phyloP scores from a whole-genome alignment of 2,797 vertebrate genomes.

The Meriones psammophilus region DNA sequence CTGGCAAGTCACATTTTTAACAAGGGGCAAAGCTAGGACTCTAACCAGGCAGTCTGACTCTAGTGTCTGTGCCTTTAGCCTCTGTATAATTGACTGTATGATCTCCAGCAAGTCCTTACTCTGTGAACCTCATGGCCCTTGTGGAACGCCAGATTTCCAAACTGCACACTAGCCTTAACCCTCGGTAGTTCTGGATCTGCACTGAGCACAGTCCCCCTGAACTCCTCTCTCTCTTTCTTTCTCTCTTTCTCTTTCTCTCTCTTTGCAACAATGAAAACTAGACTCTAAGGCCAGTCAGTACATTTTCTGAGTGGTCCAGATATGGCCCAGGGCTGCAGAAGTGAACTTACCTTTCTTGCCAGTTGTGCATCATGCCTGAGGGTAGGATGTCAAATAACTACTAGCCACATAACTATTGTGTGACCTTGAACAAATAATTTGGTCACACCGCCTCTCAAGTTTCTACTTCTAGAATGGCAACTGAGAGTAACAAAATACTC shows the following conservation, averaged over 20 bases:
- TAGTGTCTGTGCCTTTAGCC: not conserved
- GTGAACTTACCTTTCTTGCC: not conserved
- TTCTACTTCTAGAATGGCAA: not conserved
- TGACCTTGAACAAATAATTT: slow-evolving; percentile 14
- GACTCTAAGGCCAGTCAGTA: not conserved
- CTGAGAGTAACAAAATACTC: not conserved
- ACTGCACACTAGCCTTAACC: not conserved
- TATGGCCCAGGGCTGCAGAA: not conserved
- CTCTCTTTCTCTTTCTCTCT: not conserved
- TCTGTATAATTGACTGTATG: not conserved
- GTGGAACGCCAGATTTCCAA: not conserved
- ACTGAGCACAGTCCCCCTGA: not conserved
- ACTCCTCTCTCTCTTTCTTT: not conserved
- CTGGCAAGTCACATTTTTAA: not conserved
- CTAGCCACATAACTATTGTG: not conserved
- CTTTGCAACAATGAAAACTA: not conserved
- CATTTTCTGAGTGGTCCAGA: not conserved
- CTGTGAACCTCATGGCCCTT: not conserved
- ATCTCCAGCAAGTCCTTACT: not conserved
- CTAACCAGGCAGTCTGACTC: not conserved
- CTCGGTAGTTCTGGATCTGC: not conserved
- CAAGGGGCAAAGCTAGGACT: slow-evolving; percentile 2
- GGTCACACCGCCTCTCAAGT: not conserved
- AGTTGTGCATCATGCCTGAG: not conserved
- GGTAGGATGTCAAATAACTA: too few species aligned